These are phyloP conservation scores for Phaedon cochleariae DNA, from an alignment of 2,888 invertebrate species.

Conservation along the genomic window DNA sequence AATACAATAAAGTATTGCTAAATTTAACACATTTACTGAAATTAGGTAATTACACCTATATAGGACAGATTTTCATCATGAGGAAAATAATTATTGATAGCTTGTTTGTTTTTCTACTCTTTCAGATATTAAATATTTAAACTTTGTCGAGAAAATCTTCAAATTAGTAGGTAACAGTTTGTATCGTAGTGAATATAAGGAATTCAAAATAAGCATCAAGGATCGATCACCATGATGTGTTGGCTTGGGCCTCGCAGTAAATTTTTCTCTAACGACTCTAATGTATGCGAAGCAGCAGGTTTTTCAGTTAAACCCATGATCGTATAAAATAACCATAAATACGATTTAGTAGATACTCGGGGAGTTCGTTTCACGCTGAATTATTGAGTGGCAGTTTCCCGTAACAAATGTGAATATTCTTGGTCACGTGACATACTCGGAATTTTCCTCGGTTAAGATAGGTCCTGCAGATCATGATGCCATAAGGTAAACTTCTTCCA, in stretches of 20 bases:
- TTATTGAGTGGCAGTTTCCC: constrained; percentile 11
- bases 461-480: neutral
- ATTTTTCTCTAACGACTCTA: constrained; percentile 11
- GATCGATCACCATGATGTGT: neutral
- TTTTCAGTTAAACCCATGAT: constrained; percentile 19
- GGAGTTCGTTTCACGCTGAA: constrained; percentile 11
- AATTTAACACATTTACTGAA: no score
- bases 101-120: no score
- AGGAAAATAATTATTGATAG: no score
- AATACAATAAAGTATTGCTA: no score
- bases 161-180: no score
- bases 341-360: constrained; percentile 22
- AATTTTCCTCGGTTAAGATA: neutral
- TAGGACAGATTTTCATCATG: no score
- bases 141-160: no score
- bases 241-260: constrained; percentile 8
- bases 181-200: no score
- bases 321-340: constrained; percentile 33
- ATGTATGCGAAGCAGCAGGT: constrained; percentile 21
- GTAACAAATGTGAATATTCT: constrained; percentile 10
- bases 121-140: no score
- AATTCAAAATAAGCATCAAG: no score
- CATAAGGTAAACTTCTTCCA: no score
- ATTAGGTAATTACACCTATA: no score
- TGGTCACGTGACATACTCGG: neutral